Percentiles rank a stretch among this genome's conserved stretches.
Conservation (phyloP, 1,140 invertebrate genomes). For the Copidosoma floridanum region DNA sequence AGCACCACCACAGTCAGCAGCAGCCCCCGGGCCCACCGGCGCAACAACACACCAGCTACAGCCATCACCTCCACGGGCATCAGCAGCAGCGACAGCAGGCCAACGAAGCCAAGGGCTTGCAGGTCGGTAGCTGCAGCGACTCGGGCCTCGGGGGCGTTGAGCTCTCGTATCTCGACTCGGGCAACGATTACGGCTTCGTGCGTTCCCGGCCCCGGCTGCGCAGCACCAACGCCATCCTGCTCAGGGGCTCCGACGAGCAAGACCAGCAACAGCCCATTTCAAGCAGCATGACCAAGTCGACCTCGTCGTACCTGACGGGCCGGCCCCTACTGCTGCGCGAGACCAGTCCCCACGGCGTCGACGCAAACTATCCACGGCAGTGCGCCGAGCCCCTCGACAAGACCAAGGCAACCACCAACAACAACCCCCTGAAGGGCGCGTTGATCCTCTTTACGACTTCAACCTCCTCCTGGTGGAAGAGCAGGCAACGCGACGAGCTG, state of each 20-base stretch:
- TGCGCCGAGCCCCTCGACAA: constrained; percentile 26
- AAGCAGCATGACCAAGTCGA: not conserved
- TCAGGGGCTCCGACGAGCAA: constrained; percentile 37
- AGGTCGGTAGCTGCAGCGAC: too few species aligned
- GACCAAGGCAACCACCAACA: constrained; percentile 44
- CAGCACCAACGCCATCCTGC: constrained; percentile 49
- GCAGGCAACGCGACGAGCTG: constrained; percentile 48
- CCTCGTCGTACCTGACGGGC: not conserved
- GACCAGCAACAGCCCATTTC: not conserved
- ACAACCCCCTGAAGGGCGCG: constrained; percentile 33
- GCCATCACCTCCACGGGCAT: constrained; percentile 46
- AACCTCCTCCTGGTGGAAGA: constrained; percentile 54
- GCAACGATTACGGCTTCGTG: constrained; percentile 54
- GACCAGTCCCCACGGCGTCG: constrained; percentile 28
- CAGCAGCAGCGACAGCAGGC: constrained; percentile 17
- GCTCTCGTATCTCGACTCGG: constrained; percentile 23
- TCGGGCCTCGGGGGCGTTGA: constrained; percentile 15
- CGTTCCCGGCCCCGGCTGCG: constrained; percentile 51
- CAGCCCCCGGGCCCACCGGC: not conserved
- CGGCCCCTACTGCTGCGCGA: constrained; percentile 29
- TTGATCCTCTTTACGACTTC: constrained; percentile 50
- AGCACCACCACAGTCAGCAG: constrained; percentile 1
- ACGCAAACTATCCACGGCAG: too few species aligned
- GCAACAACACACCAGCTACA: constrained; percentile 31
- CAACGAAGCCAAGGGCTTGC: too few species aligned